Evolutionary conservation across 2,888 invertebrate genomes (phyloP).

Genomic region (Trichopoda pennipes): DNA sequence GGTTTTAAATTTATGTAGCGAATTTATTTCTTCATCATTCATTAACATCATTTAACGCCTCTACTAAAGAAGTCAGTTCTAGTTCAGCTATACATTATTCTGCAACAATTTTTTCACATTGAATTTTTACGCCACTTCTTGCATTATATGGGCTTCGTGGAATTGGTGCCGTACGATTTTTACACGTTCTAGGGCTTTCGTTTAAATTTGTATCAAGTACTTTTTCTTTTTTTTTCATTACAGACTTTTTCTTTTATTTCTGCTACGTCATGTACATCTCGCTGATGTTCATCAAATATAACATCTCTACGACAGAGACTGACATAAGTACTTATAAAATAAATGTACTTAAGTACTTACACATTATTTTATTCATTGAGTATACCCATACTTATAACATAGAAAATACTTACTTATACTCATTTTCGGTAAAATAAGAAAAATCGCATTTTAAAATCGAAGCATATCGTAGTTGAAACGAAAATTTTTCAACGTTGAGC

Average conservation of each 20-base stretch:
- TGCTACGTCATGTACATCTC: not conserved
- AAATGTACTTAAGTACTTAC: too few species aligned
- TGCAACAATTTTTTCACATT: not conserved
- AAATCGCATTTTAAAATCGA: too few species aligned
- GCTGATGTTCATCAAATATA: not conserved
- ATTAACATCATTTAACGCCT: constrained; percentile 10
- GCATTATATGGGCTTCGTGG: constrained; percentile 16
- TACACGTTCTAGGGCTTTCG: not conserved
- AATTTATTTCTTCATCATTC: constrained; percentile 21
- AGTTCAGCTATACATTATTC: constrained; percentile 14
- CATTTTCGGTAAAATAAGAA: too few species aligned
- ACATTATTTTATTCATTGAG: too few species aligned
- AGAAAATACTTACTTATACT: too few species aligned
- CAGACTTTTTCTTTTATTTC: constrained; percentile 1
- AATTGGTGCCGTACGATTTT: constrained; percentile 7
- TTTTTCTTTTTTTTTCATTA: constrained; percentile 5
- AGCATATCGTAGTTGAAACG: too few species aligned
- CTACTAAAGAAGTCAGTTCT: constrained; percentile 27
- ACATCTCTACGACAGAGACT: not conserved
- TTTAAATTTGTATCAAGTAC: not conserved
- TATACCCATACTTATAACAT: too few species aligned
- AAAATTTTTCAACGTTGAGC: too few species aligned
- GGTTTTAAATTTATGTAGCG: not conserved
- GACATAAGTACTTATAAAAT: too few species aligned
- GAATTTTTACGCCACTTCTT: not conserved